These are phyloP conservation scores for Lasioglossum leucozonium DNA, from an alignment of 2,888 invertebrate genomes.

Conservation along the genomic window DNA sequence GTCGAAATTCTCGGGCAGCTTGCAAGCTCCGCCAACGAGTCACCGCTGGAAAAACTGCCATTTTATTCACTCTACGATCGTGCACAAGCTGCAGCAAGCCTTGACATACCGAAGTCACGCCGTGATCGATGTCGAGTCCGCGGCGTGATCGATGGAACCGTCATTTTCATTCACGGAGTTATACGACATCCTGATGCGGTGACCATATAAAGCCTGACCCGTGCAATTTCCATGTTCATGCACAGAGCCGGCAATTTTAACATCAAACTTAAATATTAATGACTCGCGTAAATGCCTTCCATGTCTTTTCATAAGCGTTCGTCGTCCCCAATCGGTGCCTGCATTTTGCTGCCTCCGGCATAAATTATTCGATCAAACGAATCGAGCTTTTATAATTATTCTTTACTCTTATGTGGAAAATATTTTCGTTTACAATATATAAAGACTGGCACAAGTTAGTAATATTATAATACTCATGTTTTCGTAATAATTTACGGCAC, in stretches of 20 bases:
- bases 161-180: constrained; percentile 35
- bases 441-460: too few relatives aligned
- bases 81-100: not conserved
- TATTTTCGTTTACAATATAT: not conserved
- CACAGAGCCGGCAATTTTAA: not conserved
- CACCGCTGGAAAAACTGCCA: constrained; percentile 36
- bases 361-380: not conserved
- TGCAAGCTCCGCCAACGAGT: constrained; percentile 23
- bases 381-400: not conserved
- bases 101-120: constrained; percentile 21
- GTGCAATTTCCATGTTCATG: not conserved
- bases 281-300: not conserved
- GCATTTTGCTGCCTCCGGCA: not conserved
- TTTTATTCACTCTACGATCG: constrained; percentile 34
- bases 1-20: constrained; percentile 36
- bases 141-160: constrained; percentile 52
- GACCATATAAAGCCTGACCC: not conserved
- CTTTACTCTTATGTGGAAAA: not conserved
- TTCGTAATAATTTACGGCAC: too few relatives aligned
- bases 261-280: not conserved
- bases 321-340: not conserved
- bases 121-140: constrained; percentile 53
- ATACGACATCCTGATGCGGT: not conserved
- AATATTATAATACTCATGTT: too few relatives aligned
- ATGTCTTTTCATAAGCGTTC: not conserved